These are phyloP conservation scores for Matsumurasca onukii DNA, from an alignment of 1,140 invertebrate genomes.

Conservation along the genomic window DNA sequence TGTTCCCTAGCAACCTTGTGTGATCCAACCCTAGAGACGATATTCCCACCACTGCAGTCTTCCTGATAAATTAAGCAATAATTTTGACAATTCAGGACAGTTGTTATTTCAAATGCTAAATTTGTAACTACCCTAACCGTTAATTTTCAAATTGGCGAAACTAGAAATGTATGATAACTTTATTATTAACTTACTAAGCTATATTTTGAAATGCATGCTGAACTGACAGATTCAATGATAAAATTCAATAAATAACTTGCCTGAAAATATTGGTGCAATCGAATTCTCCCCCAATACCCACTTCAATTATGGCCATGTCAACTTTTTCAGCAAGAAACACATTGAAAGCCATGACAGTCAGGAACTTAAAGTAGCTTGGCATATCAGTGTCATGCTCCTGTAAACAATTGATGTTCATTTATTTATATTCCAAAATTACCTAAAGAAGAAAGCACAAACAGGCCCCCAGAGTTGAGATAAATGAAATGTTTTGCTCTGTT, in stretches of 20 bases:
- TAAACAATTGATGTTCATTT: too few species aligned
- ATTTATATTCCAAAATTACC: too few species aligned
- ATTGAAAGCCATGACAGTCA: conserved; percentile 90
- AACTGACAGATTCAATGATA: background rate
- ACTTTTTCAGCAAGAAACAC: conserved; percentile 85
- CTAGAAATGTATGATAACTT: background rate
- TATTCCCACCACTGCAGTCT: conserved; percentile 83
- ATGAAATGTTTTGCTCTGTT: too few species aligned
- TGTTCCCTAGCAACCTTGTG: conserved; percentile 77
- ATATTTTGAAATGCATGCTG: background rate
- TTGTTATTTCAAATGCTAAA: conserved; percentile 19
- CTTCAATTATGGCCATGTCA: conserved; percentile 94
- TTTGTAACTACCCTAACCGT: conserved; percentile 10
- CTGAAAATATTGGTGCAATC: conserved; percentile 92
- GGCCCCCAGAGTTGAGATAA: too few species aligned
- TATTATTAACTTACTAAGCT: background rate
- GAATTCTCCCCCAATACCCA: conserved; percentile 94
- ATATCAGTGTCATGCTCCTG: conserved; percentile 68
- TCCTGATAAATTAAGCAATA: conserved; percentile 51
- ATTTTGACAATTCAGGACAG: too few species aligned
- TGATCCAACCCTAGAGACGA: conserved; percentile 94
- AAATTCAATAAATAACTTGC: background rate
- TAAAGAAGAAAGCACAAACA: too few species aligned
- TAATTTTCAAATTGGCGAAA: background rate
- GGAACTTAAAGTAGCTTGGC: conserved; percentile 93